Conservation (phyloP, 2,888 invertebrate genomes). For the Drosophila sordidula region DNA sequence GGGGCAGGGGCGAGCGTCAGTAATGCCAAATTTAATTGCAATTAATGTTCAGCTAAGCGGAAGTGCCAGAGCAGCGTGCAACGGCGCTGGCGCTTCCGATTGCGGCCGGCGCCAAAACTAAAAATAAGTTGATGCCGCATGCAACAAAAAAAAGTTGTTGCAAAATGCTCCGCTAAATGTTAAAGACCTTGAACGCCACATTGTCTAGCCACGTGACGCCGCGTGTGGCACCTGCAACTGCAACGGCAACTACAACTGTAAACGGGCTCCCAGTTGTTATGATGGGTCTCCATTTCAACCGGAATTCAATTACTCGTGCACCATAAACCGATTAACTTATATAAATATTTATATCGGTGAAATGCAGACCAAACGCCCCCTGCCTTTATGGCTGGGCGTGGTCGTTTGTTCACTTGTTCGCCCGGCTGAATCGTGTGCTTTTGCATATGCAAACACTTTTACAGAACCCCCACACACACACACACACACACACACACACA, state of each 20-base stretch:
- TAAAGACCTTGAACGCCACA: slow-evolving; percentile 1
- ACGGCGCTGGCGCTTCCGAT: slow-evolving; percentile 60
- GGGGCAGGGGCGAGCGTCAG: slow-evolving; percentile 20
- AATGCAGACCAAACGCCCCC: slow-evolving; percentile 58
- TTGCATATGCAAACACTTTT: slow-evolving; percentile 77
- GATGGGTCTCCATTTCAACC: slow-evolving; percentile 26
- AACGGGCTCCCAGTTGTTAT: slow-evolving; percentile 8
- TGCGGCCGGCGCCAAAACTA: slow-evolving; percentile 42
- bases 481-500: neutral
- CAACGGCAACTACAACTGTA: neutral
- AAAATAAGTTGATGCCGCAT: slow-evolving; percentile 34
- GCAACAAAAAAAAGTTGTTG: no score
- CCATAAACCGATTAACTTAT: slow-evolving; percentile 79
- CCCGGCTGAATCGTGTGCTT: slow-evolving; percentile 37
- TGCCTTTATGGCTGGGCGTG: slow-evolving; percentile 41
- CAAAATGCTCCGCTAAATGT: no score
- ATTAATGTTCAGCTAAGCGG: slow-evolving; percentile 75
- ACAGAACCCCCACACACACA: neutral
- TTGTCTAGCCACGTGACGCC: slow-evolving; percentile 21
- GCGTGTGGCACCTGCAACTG: slow-evolving; percentile 10
- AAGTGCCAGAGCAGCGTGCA: slow-evolving; percentile 55
- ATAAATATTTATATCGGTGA: slow-evolving; percentile 78
- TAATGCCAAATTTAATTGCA: slow-evolving; percentile 77
- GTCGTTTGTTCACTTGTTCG: slow-evolving; percentile 23
- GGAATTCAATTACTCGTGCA: slow-evolving; percentile 78